phyloP scores from a whole-genome alignment of 1,140 invertebrate species.

The Zaprionus kolodkinae region DNA sequence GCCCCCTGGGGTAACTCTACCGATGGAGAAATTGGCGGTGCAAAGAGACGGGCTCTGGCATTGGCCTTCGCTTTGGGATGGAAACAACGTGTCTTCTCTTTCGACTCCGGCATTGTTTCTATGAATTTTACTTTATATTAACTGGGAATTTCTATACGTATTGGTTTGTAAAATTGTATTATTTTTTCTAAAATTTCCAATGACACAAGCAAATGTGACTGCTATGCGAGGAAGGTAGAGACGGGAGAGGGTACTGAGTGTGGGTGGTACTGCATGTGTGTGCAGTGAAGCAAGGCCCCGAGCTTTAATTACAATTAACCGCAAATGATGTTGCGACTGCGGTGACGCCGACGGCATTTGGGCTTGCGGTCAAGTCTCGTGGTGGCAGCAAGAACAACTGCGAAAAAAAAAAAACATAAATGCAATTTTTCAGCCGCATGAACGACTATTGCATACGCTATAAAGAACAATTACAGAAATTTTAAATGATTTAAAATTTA shows the following conservation, averaged over 20 bases:
- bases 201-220: conserved; percentile 56
- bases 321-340: conserved; percentile 72
- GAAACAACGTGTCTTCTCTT: not conserved
- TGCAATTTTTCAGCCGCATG: not conserved
- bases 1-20: not conserved
- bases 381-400: conserved; percentile 21
- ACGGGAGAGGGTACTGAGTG: not conserved
- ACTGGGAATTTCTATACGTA: conserved; percentile 11
- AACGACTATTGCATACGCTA: conserved; percentile 5
- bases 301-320: conserved; percentile 81
- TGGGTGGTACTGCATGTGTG: conserved; percentile 51
- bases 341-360: conserved; percentile 42
- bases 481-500: not conserved
- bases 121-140: not conserved
- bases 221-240: conserved; percentile 21
- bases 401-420: conserved; percentile 1
- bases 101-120: conserved; percentile 18
- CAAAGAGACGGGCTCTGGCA: not conserved
- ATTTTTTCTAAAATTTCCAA: conserved; percentile 33
- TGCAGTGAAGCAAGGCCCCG: conserved; percentile 61
- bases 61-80: not conserved
- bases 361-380: conserved; percentile 54
- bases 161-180: no score
- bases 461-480: not conserved
- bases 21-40: not conserved